These are phyloP conservation scores for Orycteropus afer DNA, from an alignment of 2,113 vertebrate species.

Conservation along the genomic window DNA sequence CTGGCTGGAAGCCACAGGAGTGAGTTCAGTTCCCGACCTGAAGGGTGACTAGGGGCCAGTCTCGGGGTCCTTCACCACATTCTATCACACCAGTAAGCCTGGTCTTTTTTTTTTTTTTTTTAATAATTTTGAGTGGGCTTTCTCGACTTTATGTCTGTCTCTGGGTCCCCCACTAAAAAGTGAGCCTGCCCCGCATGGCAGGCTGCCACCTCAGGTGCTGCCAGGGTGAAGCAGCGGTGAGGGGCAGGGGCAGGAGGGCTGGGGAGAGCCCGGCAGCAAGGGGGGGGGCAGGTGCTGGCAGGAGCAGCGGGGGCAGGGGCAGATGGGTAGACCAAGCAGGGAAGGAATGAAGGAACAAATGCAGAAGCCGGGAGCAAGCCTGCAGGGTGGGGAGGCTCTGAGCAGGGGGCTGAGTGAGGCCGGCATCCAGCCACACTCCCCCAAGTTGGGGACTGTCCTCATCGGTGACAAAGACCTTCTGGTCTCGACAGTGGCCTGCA, in stretches of 20 bases:
- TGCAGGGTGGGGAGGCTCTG: rapidly evolving
- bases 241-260: background rate
- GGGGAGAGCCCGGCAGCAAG: background rate
- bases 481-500: background rate
- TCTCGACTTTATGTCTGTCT: too few relatives aligned
- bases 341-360: background rate
- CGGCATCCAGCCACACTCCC: rapidly evolving
- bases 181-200: background rate
- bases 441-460: background rate
- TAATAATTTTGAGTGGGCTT: too few relatives aligned
- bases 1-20: too few relatives aligned
- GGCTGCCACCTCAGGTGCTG: background rate
- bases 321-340: too few relatives aligned
- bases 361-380: background rate
- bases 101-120: too few relatives aligned
- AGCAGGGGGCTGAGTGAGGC: rapidly evolving
- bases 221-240: too few relatives aligned
- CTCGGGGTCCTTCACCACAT: too few relatives aligned
- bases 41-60: too few relatives aligned
- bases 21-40: too few relatives aligned
- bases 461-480: background rate
- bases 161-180: too few relatives aligned
- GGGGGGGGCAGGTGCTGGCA: too few relatives aligned
- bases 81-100: too few relatives aligned
- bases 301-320: background rate